Conservation (phyloP, 2,113 vertebrate genomes). For the Albula goreensis region DNA sequence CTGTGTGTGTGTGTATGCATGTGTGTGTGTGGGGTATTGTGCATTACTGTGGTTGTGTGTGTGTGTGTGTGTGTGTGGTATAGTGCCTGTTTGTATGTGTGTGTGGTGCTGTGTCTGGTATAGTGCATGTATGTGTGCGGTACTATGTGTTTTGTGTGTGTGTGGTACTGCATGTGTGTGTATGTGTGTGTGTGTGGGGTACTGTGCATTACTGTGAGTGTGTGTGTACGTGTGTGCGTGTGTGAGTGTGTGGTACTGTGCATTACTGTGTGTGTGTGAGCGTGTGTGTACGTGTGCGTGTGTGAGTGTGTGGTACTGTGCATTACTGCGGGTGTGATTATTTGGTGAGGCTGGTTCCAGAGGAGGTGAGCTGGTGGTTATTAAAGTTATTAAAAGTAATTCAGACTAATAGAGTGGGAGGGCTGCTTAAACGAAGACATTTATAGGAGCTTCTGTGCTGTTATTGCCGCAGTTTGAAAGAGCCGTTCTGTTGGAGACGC, state of each 20-base stretch:
- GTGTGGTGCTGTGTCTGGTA: too few species aligned
- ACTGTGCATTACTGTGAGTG: too few species aligned
- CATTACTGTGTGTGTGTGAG: neutral
- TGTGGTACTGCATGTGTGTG: too few species aligned
- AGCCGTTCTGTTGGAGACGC: constrained; percentile 8
- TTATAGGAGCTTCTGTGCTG: constrained; percentile 65
- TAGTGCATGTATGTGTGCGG: too few species aligned
- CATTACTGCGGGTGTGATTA: constrained; percentile 35
- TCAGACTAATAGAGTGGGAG: constrained; percentile 75
- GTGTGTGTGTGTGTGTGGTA: too few species aligned
- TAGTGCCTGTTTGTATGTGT: too few species aligned
- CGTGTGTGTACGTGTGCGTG: neutral
- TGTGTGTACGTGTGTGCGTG: too few species aligned
- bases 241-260: neutral
- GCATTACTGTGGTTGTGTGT: too few species aligned
- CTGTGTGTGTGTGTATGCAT: neutral
- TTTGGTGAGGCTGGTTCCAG: constrained; percentile 54
- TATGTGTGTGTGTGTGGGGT: too few species aligned
- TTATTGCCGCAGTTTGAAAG: constrained; percentile 20
- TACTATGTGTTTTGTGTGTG: too few species aligned
- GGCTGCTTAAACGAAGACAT: constrained; percentile 70
- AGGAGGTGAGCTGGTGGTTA: constrained; percentile 68
- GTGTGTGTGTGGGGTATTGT: neutral
- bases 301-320: constrained; percentile 25
- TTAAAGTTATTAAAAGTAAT: constrained; percentile 80